A percentile compares a stretch with the other conserved stretches of the same genome.
phyloP scores from a whole-genome alignment of 2,113 vertebrate genomes.

The Collichthys lucidus region DNA sequence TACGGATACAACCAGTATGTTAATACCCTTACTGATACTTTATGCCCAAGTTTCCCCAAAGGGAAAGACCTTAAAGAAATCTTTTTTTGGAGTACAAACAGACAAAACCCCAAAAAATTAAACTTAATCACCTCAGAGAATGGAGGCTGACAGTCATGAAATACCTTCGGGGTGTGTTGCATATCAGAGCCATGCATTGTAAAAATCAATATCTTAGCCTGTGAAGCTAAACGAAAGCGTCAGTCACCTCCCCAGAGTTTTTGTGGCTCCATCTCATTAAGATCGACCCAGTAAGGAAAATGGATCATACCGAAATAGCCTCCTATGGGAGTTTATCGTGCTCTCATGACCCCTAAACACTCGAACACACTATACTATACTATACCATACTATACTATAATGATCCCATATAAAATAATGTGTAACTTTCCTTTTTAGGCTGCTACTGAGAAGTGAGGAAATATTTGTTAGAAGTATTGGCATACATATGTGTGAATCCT shows the following conservation, averaged over 20 bases:
- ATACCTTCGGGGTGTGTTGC: background rate
- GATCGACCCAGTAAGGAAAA: constrained; percentile 60
- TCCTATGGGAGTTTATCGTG: constrained; percentile 18
- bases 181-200: background rate
- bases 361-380: too few species aligned
- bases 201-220: constrained; percentile 20
- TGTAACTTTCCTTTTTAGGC: background rate
- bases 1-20: background rate
- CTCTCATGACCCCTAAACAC: constrained; percentile 26
- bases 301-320: constrained; percentile 55
- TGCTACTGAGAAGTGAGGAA: background rate
- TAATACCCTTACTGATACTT: background rate
- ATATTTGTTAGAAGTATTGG: background rate
- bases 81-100: background rate
- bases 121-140: background rate
- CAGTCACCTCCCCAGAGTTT: background rate
- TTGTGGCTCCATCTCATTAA: constrained; percentile 36
- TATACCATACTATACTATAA: background rate
- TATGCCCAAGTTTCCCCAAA: background rate
- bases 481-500: too few species aligned
- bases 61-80: too few species aligned
- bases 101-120: background rate
- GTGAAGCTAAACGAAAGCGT: constrained; percentile 12
- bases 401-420: background rate
- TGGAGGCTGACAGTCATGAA: background rate